phyloP scores from a whole-genome alignment of 2,113 vertebrate species.

The Struthio camelus region DNA sequence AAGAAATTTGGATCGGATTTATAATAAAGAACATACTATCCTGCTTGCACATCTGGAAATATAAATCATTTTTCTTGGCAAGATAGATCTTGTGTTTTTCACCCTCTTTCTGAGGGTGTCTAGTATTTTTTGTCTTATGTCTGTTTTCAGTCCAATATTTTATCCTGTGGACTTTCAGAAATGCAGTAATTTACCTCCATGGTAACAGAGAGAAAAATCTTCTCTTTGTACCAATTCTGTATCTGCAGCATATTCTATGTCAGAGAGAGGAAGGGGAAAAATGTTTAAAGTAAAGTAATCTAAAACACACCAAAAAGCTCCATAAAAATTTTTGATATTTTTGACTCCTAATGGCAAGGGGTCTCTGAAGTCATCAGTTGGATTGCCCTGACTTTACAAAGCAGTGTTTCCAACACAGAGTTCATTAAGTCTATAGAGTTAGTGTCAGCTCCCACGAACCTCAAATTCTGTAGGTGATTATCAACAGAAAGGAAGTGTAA shows the following conservation, averaged over 20 bases:
- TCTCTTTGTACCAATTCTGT: neutral
- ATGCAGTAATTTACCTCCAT: neutral
- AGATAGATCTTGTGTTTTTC: neutral
- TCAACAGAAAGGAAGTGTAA: neutral
- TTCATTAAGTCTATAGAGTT: neutral
- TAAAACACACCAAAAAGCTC: neutral
- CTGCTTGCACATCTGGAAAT: neutral
- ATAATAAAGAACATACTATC: neutral
- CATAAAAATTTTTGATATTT: neutral
- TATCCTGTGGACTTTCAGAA: neutral
- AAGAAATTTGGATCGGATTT: neutral
- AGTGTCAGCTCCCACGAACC: neutral
- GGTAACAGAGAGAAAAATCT: neutral
- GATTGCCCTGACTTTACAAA: neutral
- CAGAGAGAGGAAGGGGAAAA: neutral
- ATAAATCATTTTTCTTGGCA: neutral
- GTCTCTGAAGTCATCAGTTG: neutral
- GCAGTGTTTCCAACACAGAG: fast-evolving
- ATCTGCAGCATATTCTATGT: neutral
- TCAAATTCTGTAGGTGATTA: neutral
- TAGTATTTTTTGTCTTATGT: neutral
- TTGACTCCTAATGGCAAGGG: neutral
- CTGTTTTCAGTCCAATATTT: neutral
- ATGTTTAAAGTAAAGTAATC: neutral
- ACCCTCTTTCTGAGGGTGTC: neutral